Conservation (phyloP, 2,888 invertebrate species). For the Scrobipalpa atriplicella region DNA sequence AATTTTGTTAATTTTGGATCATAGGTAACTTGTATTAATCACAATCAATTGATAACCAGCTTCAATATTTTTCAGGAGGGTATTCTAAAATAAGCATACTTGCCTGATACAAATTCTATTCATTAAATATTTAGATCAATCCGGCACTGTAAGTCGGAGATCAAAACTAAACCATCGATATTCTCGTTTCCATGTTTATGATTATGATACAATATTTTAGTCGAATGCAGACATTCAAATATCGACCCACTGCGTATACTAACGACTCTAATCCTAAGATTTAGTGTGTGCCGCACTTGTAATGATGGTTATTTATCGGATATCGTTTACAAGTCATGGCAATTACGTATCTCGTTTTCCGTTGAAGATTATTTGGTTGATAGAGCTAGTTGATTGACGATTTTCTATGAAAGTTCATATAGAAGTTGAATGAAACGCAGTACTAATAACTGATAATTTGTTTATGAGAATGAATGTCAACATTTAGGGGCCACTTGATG, state of each 20-base stretch:
- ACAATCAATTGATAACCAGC: too few relatives aligned
- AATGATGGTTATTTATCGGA: slow-evolving; percentile 26
- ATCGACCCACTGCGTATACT: slow-evolving; percentile 26
- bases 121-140: neutral
- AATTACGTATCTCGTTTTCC: neutral
- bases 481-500: too few relatives aligned
- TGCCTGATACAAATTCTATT: neutral
- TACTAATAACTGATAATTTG: too few relatives aligned
- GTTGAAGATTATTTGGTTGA: neutral
- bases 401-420: neutral
- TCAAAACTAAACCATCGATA: neutral
- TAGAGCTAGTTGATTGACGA: slow-evolving; percentile 4
- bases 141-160: neutral
- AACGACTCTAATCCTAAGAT: slow-evolving; percentile 27
- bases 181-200: slow-evolving; percentile 19
- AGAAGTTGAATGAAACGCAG: neutral
- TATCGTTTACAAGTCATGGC: slow-evolving; percentile 19
- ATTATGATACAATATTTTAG: slow-evolving; percentile 4
- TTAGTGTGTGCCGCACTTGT: slow-evolving; percentile 26
- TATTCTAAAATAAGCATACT: too few relatives aligned
- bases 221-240: slow-evolving; percentile 15
- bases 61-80: too few relatives aligned
- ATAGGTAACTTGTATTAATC: too few relatives aligned
- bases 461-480: too few relatives aligned
- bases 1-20: too few relatives aligned